Evolutionary conservation across 2,888 invertebrate species (phyloP), one percentile per base, ranked within the genome.

Genomic region (Caenorhabditis imperialis): DNA sequence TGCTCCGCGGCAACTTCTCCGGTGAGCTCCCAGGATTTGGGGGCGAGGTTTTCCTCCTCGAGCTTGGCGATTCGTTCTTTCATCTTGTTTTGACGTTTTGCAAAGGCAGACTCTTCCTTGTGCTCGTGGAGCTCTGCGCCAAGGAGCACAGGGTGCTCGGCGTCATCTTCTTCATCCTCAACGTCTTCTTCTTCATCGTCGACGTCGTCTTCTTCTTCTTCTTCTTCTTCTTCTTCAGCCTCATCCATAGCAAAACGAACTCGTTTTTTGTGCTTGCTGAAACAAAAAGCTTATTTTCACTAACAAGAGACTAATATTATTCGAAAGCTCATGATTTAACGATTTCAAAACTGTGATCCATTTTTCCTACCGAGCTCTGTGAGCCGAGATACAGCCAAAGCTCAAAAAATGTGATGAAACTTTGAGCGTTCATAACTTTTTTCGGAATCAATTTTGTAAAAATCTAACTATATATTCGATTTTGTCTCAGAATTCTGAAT

Each of bases 21-120:
- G 88, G 92, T 93, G 45, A 97, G 89, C 87, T 95, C 94, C 98
- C 98, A 99, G 0, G 94, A 93, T 83, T 95, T 95, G 75, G 94
- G 94, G 12, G 91, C 91, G 30, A 97, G 86, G 78, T 89, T 89
- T 38, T 86, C 87, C 45, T 89, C 88, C 81, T 91, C 91, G 77
- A 90, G 81, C 40, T 88, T 85, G 12, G 84, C 72, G 30, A 90
- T 90, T 75, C 88, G 86, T 58, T 88, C 84, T 69, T 86, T 84
- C 63, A 90, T 72, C 44, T 50, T 61, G 10, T 62, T 53, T 38
- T 72, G 63, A 33, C 73, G 38, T 20, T 70, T 63, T 18, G 38
- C 45, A n/a, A 63, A 75, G 38, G 33, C 70, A 2, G 67, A 72
- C 14, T 67, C 69, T 35, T 79, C 74, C 3, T 53, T 45, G 16